These are phyloP conservation scores for Cheilosia pagana DNA, from an alignment of 2,888 invertebrate species.

Conservation along the genomic window DNA sequence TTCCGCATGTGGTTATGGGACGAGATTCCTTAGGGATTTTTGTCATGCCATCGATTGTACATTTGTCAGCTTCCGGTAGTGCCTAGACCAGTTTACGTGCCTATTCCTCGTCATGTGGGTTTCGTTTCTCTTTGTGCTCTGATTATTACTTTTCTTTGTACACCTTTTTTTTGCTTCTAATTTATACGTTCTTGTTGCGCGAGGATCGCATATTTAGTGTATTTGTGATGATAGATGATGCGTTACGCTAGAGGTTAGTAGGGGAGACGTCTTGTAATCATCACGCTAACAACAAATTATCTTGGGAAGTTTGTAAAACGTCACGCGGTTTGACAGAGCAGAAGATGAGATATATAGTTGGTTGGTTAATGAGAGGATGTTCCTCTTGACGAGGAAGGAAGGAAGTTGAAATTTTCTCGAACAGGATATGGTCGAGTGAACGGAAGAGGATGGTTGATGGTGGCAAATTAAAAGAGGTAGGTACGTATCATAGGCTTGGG, in stretches of 20 bases:
- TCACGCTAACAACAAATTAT: conserved; percentile 70
- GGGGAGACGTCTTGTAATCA: conserved; percentile 70
- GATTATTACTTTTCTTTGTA: conserved; percentile 53
- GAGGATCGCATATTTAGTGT: conserved; percentile 51
- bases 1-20: conserved; percentile 46
- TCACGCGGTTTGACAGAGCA: conserved; percentile 33
- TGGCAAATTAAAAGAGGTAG: not conserved
- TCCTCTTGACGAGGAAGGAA: conserved; percentile 58
- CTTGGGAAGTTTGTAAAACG: conserved; percentile 55
- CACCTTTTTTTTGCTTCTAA: conserved; percentile 36
- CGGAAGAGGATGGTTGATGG: conserved; percentile 18
- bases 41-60: conserved; percentile 61
- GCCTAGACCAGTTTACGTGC: conserved; percentile 59
- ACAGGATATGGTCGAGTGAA: conserved; percentile 19
- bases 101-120: conserved; percentile 17
- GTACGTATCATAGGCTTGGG: too few species aligned
- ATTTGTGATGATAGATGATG: conserved; percentile 64
- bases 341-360: conserved; percentile 19
- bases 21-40: conserved; percentile 48
- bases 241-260: conserved; percentile 62
- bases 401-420: conserved; percentile 40
- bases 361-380: conserved; percentile 59
- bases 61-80: conserved; percentile 72
- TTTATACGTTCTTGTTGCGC: conserved; percentile 55
- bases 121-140: conserved; percentile 49